Conservation (phyloP, 2,113 vertebrate genomes). For the Thermophis baileyi region DNA sequence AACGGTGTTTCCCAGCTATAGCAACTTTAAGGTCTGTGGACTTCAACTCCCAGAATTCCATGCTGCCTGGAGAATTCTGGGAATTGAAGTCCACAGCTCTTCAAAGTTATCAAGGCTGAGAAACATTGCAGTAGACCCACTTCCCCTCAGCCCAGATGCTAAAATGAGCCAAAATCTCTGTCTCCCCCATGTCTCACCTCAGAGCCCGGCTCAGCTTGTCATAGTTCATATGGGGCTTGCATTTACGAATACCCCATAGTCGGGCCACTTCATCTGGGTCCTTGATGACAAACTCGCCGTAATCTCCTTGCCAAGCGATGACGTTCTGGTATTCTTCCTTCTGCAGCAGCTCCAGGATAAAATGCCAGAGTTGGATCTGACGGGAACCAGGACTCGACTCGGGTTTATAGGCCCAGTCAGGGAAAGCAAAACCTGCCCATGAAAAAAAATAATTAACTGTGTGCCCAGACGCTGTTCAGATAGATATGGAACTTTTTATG, state of each 20-base stretch:
- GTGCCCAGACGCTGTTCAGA: too few species aligned
- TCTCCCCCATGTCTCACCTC: constrained; percentile 65
- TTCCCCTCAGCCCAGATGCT: not conserved
- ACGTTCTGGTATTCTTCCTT: constrained; percentile 89
- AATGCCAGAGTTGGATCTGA: constrained; percentile 92
- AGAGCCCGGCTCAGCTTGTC: constrained; percentile 90
- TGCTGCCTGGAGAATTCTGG: too few species aligned
- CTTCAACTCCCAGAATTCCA: too few species aligned
- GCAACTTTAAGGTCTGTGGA: too few species aligned
- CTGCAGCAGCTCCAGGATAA: constrained; percentile 89
- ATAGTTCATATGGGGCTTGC: constrained; percentile 94
- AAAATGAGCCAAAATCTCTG: not conserved
- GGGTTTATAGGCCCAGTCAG: constrained; percentile 92
- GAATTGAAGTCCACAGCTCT: too few species aligned
- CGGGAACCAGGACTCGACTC: constrained; percentile 87
- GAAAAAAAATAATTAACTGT: not conserved
- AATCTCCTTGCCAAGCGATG: constrained; percentile 92
- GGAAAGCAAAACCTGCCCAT: constrained; percentile 84
- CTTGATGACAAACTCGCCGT: constrained; percentile 91
- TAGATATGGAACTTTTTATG: too few species aligned
- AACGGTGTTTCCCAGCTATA: too few species aligned
- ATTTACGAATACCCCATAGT: constrained; percentile 86
- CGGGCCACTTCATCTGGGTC: constrained; percentile 88
- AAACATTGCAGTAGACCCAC: too few species aligned
- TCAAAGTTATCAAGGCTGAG: too few species aligned